These are phyloP conservation scores for Drosophila nr. fundita DNA, from an alignment of 2,888 invertebrate genomes.

Conservation along the genomic window DNA sequence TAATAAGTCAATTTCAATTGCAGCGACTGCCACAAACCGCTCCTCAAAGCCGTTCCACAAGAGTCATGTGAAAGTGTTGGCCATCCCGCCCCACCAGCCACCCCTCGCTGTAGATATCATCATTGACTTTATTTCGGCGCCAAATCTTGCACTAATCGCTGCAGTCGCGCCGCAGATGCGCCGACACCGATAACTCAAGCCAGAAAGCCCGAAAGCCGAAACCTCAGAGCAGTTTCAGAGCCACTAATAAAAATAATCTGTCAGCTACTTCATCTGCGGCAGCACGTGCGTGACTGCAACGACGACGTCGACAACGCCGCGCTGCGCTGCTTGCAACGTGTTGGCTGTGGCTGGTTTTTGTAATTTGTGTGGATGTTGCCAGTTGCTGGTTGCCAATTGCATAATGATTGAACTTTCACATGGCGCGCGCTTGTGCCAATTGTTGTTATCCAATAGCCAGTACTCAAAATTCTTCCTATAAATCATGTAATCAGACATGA, in stretches of 20 bases:
- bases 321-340: constrained; percentile 38
- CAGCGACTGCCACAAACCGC: constrained; percentile 2
- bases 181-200: constrained; percentile 49
- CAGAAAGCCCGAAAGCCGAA: constrained; percentile 4
- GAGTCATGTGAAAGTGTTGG: constrained; percentile 59
- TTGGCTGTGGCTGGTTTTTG: constrained; percentile 26
- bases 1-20: constrained; percentile 62
- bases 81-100: not conserved
- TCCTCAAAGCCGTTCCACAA: constrained; percentile 4
- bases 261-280: constrained; percentile 67
- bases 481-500: constrained; percentile 58
- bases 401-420: constrained; percentile 71
- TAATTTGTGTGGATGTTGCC: constrained; percentile 16
- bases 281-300: constrained; percentile 69
- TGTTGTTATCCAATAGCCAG: constrained; percentile 38
- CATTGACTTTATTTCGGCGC: constrained; percentile 44
- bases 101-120: not conserved
- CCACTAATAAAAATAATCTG: constrained; percentile 67
- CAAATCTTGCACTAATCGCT: constrained; percentile 46
- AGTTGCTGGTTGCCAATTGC: constrained; percentile 55
- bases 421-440: constrained; percentile 43
- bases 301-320: constrained; percentile 26
- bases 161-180: constrained; percentile 42
- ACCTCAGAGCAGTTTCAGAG: constrained; percentile 25
- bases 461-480: constrained; percentile 63